These are phyloP conservation scores for Progne subis DNA, from an alignment of 2,113 vertebrate species.

Conservation along the genomic window DNA sequence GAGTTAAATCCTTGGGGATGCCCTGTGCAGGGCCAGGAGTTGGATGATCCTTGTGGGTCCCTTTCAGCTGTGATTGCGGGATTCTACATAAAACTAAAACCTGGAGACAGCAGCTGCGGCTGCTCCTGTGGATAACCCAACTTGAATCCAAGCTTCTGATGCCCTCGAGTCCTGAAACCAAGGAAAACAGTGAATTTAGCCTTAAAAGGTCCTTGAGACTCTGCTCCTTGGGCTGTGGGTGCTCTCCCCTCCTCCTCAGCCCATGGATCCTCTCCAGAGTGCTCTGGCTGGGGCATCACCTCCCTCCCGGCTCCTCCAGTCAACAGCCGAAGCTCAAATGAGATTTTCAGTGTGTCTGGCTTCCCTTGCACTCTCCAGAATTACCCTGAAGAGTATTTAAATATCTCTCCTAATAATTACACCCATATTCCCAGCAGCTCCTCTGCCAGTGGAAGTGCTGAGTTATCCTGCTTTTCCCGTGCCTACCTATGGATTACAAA, in stretches of 20 bases:
- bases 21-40: background rate
- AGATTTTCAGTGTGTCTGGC: background rate
- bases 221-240: background rate
- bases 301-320: background rate
- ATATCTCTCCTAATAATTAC: background rate
- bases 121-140: background rate
- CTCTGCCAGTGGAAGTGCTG: background rate
- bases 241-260: background rate
- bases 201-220: background rate
- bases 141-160: background rate
- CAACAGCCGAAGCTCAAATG: background rate
- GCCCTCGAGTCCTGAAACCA: background rate
- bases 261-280: background rate
- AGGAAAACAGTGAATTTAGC: background rate
- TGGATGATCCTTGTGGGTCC: background rate
- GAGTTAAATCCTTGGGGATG: background rate
- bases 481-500: constrained; percentile 6
- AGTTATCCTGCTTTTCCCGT: background rate
- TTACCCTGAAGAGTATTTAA: constrained; percentile 13
- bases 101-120: background rate
- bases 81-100: background rate
- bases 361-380: background rate
- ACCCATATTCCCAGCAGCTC: background rate
- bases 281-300: background rate
- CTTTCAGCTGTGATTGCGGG: fast-evolving